A percentile compares a stretch with the other conserved stretches of the same genome.
Conservation (phyloP, 1,140 invertebrate species). For the Monomorium pharaonis region DNA sequence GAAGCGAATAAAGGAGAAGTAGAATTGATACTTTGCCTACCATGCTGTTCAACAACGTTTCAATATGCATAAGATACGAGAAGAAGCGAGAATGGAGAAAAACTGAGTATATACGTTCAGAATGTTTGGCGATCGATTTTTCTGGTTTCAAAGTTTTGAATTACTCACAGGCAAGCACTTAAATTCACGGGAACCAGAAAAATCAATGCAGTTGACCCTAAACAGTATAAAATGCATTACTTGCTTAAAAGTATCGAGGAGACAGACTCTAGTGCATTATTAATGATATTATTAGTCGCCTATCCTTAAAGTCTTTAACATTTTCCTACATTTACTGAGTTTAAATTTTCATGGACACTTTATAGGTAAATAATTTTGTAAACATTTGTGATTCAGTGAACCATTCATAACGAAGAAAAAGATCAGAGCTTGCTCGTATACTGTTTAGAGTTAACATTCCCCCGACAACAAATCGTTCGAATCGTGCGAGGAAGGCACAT, state of each 20-base stretch:
- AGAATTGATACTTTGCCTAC: conserved; percentile 64
- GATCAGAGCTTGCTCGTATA: neutral
- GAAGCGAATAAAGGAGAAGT: conserved; percentile 63
- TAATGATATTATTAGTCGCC: neutral
- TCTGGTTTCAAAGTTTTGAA: neutral
- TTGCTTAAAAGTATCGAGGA: neutral
- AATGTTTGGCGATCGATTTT: neutral
- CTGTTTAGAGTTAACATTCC: conserved; percentile 34
- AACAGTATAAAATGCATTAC: conserved; percentile 19
- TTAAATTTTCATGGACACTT: neutral
- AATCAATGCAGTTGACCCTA: conserved; percentile 24
- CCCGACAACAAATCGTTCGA: neutral
- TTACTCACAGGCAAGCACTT: neutral
- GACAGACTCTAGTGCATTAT: neutral
- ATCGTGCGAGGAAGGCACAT: neutral
- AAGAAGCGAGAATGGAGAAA: conserved; percentile 53
- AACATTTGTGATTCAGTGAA: neutral
- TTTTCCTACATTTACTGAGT: neutral
- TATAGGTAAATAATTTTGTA: neutral
- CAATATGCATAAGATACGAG: conserved; percentile 56
- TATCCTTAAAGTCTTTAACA: neutral
- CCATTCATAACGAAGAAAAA: neutral
- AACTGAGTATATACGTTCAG: conserved; percentile 16
- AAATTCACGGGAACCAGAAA: neutral
- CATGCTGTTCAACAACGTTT: conserved; percentile 69